Percentiles rank a stretch among this genome's conserved stretches.
Evolutionary conservation across 92 coral and sea anemone genomes (phyloP).

Genomic region (Scolanthus callimorphus): DNA sequence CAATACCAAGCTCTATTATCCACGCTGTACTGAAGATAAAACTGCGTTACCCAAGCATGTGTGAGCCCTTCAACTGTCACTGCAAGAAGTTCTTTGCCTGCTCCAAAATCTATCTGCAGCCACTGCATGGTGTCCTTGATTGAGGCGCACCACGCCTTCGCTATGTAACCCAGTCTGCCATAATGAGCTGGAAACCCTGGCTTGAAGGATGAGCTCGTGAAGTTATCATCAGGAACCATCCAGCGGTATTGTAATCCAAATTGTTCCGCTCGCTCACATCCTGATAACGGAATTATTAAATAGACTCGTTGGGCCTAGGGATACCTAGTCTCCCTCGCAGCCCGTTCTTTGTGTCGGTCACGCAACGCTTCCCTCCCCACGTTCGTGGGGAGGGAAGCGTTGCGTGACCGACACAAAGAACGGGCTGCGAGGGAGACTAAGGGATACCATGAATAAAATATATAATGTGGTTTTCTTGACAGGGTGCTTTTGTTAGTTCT

Average conservation of each 20-base stretch:
- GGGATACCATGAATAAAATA: too few relatives aligned
- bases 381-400: too few relatives aligned
- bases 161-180: conserved; percentile 22
- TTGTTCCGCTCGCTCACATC: background rate
- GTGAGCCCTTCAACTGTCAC: conserved; percentile 60
- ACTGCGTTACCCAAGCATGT: conserved; percentile 56
- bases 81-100: conserved; percentile 44
- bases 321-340: too few relatives aligned
- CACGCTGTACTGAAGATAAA: conserved; percentile 57
- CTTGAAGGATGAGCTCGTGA: conserved; percentile 42
- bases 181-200: conserved; percentile 25
- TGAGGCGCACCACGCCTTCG: conserved; percentile 64
- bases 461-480: too few relatives aligned
- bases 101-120: conserved; percentile 64
- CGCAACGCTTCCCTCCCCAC: too few relatives aligned
- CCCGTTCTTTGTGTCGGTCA: too few relatives aligned
- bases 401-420: too few relatives aligned
- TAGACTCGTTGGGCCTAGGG: too few relatives aligned
- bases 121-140: conserved; percentile 39
- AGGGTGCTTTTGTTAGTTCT: too few relatives aligned
- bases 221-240: conserved; percentile 5
- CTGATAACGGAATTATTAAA: too few relatives aligned
- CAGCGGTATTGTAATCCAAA: background rate
- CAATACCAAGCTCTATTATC: conserved; percentile 66
- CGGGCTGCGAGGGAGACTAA: too few relatives aligned